phyloP scores from a whole-genome alignment of 2,888 invertebrate genomes.

The Hydrotaea cyrtoneurina region DNA sequence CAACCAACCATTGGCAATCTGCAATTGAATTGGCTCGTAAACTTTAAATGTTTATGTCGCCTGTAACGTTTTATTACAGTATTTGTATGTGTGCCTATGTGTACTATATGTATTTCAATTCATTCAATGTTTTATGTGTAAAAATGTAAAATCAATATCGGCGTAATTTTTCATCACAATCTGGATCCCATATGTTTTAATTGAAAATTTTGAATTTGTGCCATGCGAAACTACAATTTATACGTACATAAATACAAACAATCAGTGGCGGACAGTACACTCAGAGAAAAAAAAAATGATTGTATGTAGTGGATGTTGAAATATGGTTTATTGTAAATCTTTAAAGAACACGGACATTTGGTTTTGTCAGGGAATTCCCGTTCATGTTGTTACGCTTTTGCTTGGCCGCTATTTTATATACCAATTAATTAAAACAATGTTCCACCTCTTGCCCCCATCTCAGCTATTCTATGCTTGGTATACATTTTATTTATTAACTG shows the following conservation, averaged over 20 bases:
- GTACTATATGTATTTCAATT: slow-evolving; percentile 17
- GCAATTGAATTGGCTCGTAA: slow-evolving; percentile 45
- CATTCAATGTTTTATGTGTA: slow-evolving; percentile 36
- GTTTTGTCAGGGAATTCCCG: too few relatives aligned
- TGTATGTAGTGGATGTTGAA: too few relatives aligned
- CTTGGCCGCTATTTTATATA: too few relatives aligned
- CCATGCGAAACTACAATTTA: slow-evolving; percentile 33
- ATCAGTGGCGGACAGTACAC: slow-evolving; percentile 18
- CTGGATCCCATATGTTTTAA: slow-evolving; percentile 59
- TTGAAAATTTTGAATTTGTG: slow-evolving; percentile 56
- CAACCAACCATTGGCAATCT: slow-evolving; percentile 35
- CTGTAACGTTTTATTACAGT: slow-evolving; percentile 7
- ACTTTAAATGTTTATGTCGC: slow-evolving; percentile 36
- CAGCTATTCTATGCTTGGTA: too few relatives aligned
- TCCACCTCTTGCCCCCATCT: too few relatives aligned
- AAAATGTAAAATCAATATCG: slow-evolving; percentile 56
- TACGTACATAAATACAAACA: not conserved
- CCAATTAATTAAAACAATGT: too few relatives aligned
- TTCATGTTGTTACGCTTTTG: too few relatives aligned
- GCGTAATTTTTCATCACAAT: slow-evolving; percentile 56
- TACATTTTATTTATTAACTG: too few relatives aligned
- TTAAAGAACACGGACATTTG: too few relatives aligned
- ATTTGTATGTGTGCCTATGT: not conserved
- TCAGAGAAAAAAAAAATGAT: slow-evolving; percentile 8
- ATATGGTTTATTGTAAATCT: too few relatives aligned